Base-by-base conservation (phyloP, 1,140 invertebrate species). In the Diabrotica virgifera region DNA sequence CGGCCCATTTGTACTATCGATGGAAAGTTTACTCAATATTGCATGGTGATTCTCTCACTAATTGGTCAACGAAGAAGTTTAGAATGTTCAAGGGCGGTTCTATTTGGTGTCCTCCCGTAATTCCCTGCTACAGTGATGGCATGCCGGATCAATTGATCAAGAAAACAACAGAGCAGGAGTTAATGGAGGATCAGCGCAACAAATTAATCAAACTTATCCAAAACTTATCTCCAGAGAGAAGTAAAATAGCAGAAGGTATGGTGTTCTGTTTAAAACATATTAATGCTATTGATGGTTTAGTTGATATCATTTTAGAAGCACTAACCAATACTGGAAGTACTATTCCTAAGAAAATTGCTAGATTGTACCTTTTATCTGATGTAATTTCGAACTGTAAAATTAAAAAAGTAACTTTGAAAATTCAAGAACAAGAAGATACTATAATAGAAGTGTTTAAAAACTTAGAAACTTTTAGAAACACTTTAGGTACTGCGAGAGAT, bases 1-100 rank as follows among this genome's bases (percentile, higher is more conserved):
- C 96, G 4, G 92, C 92, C 8, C 98, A 99, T 80, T 90, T 95
- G 5, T 99, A 99, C 81, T 99, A 99, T 78, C 85, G 69, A 62
- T 99, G 98, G 98, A 97, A 97, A 79, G 82, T 99, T 14, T 99
- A 89, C 80, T 97, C 96, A 0, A 89, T 99, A 74, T 82, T 99
- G 52, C 94, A 98, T 83, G 97, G 97, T 2, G 97, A 99, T 77
- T 87, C 90, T 13, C 89, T 92, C 36, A 91, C 89, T 71, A 87
- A 91, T 76, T 99, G 97, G 97, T 82, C 84, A 5, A 89, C 87
- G n/a, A 89, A 95, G 66, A 92, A 96, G 75, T 99, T 98, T 80
- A 83, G 92, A 70, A 99, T 99, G 96, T 99, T 98, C 76, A 90
- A 94, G 82, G 87, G 69, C 57, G 97, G 97, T 0, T 95, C 96